Evolutionary conservation across 2,888 invertebrate genomes (phyloP), one percentile per base, ranked within the genome.

Genomic region (Caenorhabditis sulstoni): DNA sequence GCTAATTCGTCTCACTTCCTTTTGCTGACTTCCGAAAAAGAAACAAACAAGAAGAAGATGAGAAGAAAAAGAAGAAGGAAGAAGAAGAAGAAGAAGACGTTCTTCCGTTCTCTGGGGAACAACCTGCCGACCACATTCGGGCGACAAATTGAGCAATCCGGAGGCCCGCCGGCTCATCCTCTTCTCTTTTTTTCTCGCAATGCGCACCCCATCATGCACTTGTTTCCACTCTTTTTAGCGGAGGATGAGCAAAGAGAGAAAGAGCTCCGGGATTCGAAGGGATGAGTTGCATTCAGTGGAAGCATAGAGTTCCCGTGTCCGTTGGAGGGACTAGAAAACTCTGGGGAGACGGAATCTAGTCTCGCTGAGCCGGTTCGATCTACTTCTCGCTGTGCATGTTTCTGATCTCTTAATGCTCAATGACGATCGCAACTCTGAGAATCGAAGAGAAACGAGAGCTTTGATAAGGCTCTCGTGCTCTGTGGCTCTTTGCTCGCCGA

Each of bases 71-170:
- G 45, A 50, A 29, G 52, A 45, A 12, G 59, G n/a, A n/a, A n/a
- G n/a, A 50, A 12, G 59, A 59, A 35, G 41, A 68, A 45, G 45
- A 50, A 29, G 52, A 45, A 12, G 59, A 68, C 68, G 68, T 61
- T 68, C 68, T 70, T 29, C 14, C 35, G 70, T 70, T 70, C 70
- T 70, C 70, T 70, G 62, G 70, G 70, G 70, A 70, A 55, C 70
- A 59, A 68, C 67, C 67, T 68, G 67, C 59, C 18, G 49, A 37
- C 50, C 14, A 49, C 62, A 47, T 49, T 59, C 50, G 58, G 58
- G 70, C 62, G 70, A 70, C 62, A 61, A 62, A 70, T 70, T 70
- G 62, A 55, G 55, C 45, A 70, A 70, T 70, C 61, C 49, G 53
- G 20, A 45, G 20, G 47, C 45, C 39, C 16, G 49, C 44, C 12